Evolutionary conservation across 2,797 vertebrate species (phyloP).

Genomic region (Echiichthys vipera): DNA sequence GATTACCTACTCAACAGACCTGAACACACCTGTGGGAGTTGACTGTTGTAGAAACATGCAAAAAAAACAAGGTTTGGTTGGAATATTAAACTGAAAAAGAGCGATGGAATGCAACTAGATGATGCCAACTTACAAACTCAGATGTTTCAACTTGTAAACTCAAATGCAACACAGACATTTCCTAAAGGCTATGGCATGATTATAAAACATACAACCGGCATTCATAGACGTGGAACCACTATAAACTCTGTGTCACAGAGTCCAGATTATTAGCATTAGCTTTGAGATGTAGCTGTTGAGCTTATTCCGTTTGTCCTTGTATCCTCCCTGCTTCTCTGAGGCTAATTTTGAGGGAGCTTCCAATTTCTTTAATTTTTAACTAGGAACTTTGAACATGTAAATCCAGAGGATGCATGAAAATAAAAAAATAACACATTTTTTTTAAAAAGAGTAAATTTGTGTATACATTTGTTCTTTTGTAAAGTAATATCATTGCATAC

Average conservation of each 20-base stretch:
- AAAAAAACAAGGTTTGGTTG: neutral
- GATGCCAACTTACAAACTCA: conserved; percentile 7
- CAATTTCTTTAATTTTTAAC: neutral
- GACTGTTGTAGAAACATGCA: conserved; percentile 1
- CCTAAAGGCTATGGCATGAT: neutral
- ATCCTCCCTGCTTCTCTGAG: neutral
- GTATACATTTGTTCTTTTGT: neutral
- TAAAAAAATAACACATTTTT: no score
- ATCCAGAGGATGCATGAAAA: neutral
- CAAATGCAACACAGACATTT: conserved; percentile 5
- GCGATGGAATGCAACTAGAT: neutral
- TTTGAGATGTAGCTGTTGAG: neutral
- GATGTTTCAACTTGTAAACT: conserved; percentile 37
- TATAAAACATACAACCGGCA: neutral
- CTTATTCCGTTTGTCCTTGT: neutral
- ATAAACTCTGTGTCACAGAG: neutral
- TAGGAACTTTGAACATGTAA: neutral
- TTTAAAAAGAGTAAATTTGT: no score
- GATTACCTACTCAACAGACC: conserved; percentile 12
- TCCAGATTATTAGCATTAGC: neutral
- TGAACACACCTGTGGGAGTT: conserved; percentile 21
- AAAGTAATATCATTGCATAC: neutral
- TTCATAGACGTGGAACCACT: conserved; percentile 8
- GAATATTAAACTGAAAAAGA: neutral
- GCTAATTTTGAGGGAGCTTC: neutral